Base-by-base conservation (phyloP, 2,888 invertebrate genomes). In the Drosophila aldrichi region DNA sequence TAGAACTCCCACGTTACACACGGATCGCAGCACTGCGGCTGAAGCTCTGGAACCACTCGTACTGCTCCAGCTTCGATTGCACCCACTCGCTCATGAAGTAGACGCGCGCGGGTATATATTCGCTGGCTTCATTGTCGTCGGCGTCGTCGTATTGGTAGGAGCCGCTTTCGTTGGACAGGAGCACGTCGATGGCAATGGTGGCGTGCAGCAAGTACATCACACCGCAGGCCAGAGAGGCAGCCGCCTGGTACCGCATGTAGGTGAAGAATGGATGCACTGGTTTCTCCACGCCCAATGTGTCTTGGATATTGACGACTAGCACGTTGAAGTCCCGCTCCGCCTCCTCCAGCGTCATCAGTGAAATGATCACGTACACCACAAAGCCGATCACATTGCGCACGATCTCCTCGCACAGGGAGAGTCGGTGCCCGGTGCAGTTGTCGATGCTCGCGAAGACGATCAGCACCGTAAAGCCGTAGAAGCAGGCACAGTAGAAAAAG, bases 391-490 rank as follows among this genome's bases (percentile, higher is more conserved):
- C 3, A 0, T 59, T 52, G 0, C 79, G 70, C 4, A 58, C 4
- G 0, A 87, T 34, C n/a, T 87, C 87, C 22, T 29, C 46, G 0
- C 18, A 3, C 0, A 74, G 29, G 14, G 54, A 57, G 2, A 54
- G 9, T 0, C 2, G 4, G 22, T 75, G 43, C 3, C 67, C 75
- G 1, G 77, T 70, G 51, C 84, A 84, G 25, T 84, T 52, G 25
- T 75, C 75, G 32, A 83, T 70, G 40, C 79, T 75, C 16, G 77
- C 70, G 43, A 70, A 87, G 1, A 77, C 0, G 0, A 75, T 70
- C 14, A 72, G 3, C 2, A 79, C 20, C n/a, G 70, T 75, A 14
- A 67, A 77, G 0, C 34, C 0, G 41, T 75, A 81, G 9, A 73
- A 56, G 40, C 3, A 32, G 3, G 32, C 0, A 3, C 68, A 29